Percentiles rank a stretch among this genome's conserved stretches.
Evolutionary conservation across 2,113 vertebrate species (phyloP).

Genomic region (Eulemur rufifrons): DNA sequence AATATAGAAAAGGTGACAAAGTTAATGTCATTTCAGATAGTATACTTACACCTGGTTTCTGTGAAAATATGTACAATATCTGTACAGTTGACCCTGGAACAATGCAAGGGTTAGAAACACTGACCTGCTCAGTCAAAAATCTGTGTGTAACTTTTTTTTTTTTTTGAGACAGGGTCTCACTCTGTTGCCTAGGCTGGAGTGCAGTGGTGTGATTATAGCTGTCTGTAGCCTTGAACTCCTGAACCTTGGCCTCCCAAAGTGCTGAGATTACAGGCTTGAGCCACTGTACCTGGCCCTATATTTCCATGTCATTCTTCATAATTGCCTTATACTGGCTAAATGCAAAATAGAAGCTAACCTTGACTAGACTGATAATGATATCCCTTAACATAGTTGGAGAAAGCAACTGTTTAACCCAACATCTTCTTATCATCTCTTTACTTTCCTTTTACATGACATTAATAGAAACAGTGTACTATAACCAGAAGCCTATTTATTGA

Average conservation of each 20-base stretch:
- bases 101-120: neutral
- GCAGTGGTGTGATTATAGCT: too few species aligned
- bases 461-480: neutral
- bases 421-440: neutral
- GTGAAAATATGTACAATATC: neutral
- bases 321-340: neutral
- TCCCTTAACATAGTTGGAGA: neutral
- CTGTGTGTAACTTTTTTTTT: neutral
- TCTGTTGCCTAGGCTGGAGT: too few species aligned
- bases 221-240: too few species aligned
- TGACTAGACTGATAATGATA: neutral
- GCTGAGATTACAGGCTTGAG: too few species aligned
- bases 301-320: slow-evolving; percentile 7
- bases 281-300: neutral
- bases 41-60: neutral
- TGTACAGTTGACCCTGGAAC: neutral
- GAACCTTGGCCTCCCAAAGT: too few species aligned
- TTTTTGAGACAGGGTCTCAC: neutral
- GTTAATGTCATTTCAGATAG: neutral
- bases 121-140: neutral
- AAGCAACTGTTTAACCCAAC: neutral
- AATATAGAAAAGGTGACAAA: slow-evolving; percentile 32
- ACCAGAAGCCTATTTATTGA: slow-evolving; percentile 15
- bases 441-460: neutral
- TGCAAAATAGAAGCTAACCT: neutral